These are phyloP conservation scores for Pipistrellus pygmaeus DNA, from an alignment of 2,797 vertebrate genomes.

Conservation along the genomic window DNA sequence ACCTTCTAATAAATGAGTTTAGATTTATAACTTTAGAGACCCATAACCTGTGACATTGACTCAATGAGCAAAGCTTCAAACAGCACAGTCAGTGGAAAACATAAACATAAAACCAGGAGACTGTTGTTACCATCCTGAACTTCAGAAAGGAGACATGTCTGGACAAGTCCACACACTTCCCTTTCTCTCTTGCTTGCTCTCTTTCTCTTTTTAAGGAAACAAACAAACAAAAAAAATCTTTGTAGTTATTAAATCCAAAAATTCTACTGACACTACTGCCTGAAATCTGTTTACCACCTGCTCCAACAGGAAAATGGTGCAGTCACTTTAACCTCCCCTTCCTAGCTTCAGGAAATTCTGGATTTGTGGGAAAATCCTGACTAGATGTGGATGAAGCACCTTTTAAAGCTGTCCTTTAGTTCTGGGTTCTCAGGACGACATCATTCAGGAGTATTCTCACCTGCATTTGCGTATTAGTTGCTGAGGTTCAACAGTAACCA, in stretches of 20 bases:
- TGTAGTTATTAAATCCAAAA: neutral
- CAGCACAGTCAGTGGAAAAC: neutral
- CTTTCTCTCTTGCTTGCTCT: neutral
- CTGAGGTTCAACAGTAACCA: neutral
- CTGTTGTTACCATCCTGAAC: neutral
- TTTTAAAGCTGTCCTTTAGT: neutral
- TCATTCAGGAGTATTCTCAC: neutral
- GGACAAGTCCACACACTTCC: neutral
- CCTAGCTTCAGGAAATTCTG: neutral
- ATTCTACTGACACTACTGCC: neutral
- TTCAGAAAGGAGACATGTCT: slow-evolving; percentile 12
- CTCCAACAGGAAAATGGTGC: neutral
- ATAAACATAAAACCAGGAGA: neutral
- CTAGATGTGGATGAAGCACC: neutral
- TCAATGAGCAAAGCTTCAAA: neutral
- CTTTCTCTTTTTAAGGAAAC: neutral
- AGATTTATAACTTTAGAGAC: slow-evolving; percentile 13
- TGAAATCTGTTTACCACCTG: neutral
- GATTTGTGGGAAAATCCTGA: neutral
- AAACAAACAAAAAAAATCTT: neutral
- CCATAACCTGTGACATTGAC: neutral
- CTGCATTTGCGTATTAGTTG: accelerated
- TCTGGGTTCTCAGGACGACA: neutral
- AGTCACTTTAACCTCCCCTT: neutral
- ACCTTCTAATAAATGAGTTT: slow-evolving; percentile 27